These are phyloP conservation scores for Cephus spinipes DNA, from an alignment of 2,888 invertebrate species.

Conservation along the genomic window DNA sequence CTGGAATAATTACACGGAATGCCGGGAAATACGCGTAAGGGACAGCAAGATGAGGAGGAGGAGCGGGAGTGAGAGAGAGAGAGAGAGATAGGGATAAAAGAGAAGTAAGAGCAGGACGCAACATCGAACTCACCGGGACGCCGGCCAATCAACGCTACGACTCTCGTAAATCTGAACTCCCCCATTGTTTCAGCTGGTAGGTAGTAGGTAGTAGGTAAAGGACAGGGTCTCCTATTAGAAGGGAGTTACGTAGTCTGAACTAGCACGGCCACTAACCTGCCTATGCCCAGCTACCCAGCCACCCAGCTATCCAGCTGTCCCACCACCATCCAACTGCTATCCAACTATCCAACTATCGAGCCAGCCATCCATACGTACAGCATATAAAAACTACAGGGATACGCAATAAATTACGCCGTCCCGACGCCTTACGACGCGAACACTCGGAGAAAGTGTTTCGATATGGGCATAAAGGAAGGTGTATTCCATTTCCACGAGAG, in stretches of 20 bases:
- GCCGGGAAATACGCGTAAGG: slow-evolving; percentile 33
- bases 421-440: slow-evolving; percentile 9
- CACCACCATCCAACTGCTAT: no score
- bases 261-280: not conserved
- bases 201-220: not conserved
- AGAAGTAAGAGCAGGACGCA: not conserved
- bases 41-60: not conserved
- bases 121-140: not conserved
- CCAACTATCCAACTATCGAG: not conserved
- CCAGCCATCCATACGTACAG: not conserved
- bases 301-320: no score
- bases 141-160: slow-evolving; percentile 2
- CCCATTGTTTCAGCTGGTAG: not conserved
- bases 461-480: slow-evolving; percentile 37
- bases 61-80: not conserved
- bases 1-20: slow-evolving; percentile 40
- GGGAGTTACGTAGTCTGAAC: not conserved
- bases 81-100: not conserved
- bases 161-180: slow-evolving; percentile 2
- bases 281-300: not conserved
- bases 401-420: slow-evolving; percentile 10
- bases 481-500: slow-evolving; percentile 50
- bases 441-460: slow-evolving; percentile 29
- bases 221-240: not conserved
- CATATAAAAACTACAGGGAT: not conserved